These are phyloP conservation scores for Spea bombifrons DNA, from an alignment of 2,113 vertebrate species.

Conservation along the genomic window DNA sequence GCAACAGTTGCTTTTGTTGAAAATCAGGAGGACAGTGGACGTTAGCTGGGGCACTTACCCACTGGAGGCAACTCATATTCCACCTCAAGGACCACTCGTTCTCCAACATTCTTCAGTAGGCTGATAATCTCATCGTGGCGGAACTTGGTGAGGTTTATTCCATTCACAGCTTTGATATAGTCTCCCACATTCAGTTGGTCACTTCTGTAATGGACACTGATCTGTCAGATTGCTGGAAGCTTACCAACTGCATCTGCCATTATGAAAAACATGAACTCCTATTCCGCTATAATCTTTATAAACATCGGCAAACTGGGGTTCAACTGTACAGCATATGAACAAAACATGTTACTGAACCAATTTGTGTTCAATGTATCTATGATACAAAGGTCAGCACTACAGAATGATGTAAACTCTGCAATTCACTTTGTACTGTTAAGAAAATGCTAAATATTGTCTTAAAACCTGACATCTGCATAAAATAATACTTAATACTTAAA, in stretches of 20 bases:
- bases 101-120: slow-evolving; percentile 93
- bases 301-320: no score
- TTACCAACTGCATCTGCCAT: neutral
- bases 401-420: no score
- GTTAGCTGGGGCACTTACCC: slow-evolving; percentile 72
- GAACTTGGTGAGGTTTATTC: slow-evolving; percentile 95
- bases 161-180: slow-evolving; percentile 96
- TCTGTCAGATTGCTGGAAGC: slow-evolving; percentile 16
- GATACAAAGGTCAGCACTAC: no score
- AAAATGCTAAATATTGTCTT: no score
- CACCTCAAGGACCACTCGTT: slow-evolving; percentile 92
- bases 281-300: no score
- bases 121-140: slow-evolving; percentile 98
- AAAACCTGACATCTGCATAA: no score
- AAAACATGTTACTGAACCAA: no score
- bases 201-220: slow-evolving; percentile 70
- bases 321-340: no score
- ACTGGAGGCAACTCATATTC: slow-evolving; percentile 93
- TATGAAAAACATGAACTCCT: neutral
- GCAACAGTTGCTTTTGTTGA: no score
- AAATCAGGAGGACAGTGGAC: neutral
- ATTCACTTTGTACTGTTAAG: no score
- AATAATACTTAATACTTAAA: no score
- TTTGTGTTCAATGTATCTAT: no score
- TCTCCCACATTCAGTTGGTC: slow-evolving; percentile 96